These are phyloP conservation scores for Pteronotus mesoamericanus DNA, from an alignment of 2,797 vertebrate genomes.

Conservation along the genomic window DNA sequence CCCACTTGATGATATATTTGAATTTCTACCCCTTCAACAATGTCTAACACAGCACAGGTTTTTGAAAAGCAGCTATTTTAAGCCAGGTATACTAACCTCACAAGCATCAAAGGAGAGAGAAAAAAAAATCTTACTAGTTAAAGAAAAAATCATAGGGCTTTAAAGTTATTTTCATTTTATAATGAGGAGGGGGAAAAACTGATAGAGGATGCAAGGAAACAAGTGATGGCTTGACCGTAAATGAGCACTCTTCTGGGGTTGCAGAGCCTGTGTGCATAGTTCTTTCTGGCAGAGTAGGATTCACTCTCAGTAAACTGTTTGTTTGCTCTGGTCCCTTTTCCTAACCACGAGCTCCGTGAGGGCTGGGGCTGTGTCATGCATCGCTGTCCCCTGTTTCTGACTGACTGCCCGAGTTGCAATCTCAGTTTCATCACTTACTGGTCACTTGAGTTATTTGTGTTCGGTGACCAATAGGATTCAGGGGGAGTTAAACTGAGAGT, in stretches of 20 bases:
- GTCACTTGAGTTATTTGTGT: not conserved
- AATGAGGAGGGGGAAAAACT: not conserved
- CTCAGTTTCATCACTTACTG: not conserved
- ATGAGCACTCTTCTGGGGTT: not conserved
- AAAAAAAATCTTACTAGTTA: not conserved
- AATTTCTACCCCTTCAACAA: not conserved
- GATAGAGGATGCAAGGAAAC: not conserved
- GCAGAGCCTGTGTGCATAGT: not conserved
- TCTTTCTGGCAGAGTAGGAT: not conserved
- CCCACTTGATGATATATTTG: not conserved
- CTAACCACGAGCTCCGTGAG: not conserved
- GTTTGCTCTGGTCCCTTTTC: not conserved
- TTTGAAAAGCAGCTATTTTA: not conserved
- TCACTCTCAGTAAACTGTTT: not conserved
- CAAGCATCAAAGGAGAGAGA: not conserved
- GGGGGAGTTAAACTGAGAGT: not conserved
- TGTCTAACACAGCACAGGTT: not conserved
- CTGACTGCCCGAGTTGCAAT: not conserved
- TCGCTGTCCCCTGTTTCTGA: not conserved
- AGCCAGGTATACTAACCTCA: not conserved
- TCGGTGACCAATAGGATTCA: not conserved
- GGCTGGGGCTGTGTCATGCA: not conserved
- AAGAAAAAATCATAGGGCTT: constrained; percentile 24
- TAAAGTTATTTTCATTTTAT: constrained; percentile 12
- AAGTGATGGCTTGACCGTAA: not conserved